Conservation (phyloP, 92 coral and sea anemone species). For the Epizoanthus scotinus region DNA sequence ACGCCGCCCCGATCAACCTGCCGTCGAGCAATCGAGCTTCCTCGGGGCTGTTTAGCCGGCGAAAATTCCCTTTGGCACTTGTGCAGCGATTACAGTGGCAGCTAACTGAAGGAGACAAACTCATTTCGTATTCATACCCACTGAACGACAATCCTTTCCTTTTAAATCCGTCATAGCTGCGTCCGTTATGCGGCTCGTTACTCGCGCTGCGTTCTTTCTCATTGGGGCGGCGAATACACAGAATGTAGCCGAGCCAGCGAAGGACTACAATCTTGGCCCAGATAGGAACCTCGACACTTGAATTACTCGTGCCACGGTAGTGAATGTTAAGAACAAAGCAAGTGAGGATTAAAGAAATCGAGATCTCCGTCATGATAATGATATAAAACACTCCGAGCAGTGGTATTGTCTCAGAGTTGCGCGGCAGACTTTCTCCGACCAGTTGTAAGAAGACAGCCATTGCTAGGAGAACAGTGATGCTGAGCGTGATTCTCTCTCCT, state of each 20-base stretch:
- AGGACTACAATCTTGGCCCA: conserved; percentile 85
- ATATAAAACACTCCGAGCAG: conserved; percentile 89
- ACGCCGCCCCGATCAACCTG: conserved; percentile 61
- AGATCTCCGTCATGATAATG: conserved; percentile 94
- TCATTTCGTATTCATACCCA: conserved; percentile 73
- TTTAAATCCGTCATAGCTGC: conserved; percentile 49
- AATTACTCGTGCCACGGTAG: conserved; percentile 81
- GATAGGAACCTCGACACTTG: conserved; percentile 79
- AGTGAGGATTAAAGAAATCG: conserved; percentile 89
- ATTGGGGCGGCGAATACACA: conserved; percentile 78
- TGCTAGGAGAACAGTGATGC: conserved; percentile 91
- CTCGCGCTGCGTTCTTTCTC: conserved; percentile 55
- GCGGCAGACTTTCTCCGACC: conserved; percentile 89
- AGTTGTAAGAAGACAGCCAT: conserved; percentile 98
- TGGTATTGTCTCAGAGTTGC: conserved; percentile 98
- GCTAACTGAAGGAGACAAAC: conserved; percentile 79
- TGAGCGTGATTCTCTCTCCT: conserved; percentile 93
- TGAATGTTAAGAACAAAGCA: conserved; percentile 93
- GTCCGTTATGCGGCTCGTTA: conserved; percentile 58
- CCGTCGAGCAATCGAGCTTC: conserved; percentile 70
- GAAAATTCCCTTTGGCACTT: conserved; percentile 67
- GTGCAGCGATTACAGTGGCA: conserved; percentile 84
- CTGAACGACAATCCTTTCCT: conserved; percentile 63
- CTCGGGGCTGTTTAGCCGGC: conserved; percentile 68
- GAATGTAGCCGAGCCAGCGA: conserved; percentile 83